Percentiles rank a stretch among this genome's conserved stretches.
Evolutionary conservation across 1,140 invertebrate genomes (phyloP).

Genomic region (Temnothorax longispinosus): DNA sequence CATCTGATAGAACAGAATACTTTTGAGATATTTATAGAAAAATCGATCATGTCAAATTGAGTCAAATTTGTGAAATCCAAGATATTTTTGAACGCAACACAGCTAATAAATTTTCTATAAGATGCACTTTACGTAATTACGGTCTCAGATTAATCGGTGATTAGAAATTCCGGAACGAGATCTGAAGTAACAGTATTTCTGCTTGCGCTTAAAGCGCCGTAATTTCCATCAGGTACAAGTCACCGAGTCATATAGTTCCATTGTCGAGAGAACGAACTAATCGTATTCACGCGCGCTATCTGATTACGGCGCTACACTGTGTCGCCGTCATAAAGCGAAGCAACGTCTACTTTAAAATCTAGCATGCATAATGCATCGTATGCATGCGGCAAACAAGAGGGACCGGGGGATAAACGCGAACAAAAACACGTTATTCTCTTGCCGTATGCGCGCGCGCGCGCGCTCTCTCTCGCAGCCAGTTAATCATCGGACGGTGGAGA

Average conservation of each 20-base stretch:
- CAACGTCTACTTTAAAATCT: slow-evolving; percentile 61
- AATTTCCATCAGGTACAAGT: slow-evolving; percentile 41
- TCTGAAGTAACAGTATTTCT: slow-evolving; percentile 19
- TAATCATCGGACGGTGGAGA: slow-evolving; percentile 52
- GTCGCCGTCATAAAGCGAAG: slow-evolving; percentile 52
- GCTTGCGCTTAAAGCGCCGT: slow-evolving; percentile 4
- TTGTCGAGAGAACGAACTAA: slow-evolving; percentile 50
- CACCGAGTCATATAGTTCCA: slow-evolving; percentile 22
- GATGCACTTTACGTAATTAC: background rate
- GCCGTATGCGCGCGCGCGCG: background rate
- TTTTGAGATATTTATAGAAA: background rate
- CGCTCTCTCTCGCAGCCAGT: slow-evolving; percentile 4
- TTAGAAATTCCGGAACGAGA: background rate
- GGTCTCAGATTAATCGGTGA: background rate
- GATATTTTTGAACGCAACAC: background rate
- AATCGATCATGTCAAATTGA: background rate
- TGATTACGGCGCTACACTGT: slow-evolving; percentile 48
- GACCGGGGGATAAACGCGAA: slow-evolving; percentile 48
- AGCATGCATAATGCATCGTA: slow-evolving; percentile 59
- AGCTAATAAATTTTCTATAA: background rate
- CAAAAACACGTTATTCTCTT: slow-evolving; percentile 56
- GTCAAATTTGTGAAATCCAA: background rate
- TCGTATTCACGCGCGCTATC: slow-evolving; percentile 57
- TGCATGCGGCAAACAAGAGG: slow-evolving; percentile 52
- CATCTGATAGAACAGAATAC: background rate